Conservation (phyloP, 30 jellyfish, hydroid and myxozoan genomes). For the Nemopilema nomurai region DNA sequence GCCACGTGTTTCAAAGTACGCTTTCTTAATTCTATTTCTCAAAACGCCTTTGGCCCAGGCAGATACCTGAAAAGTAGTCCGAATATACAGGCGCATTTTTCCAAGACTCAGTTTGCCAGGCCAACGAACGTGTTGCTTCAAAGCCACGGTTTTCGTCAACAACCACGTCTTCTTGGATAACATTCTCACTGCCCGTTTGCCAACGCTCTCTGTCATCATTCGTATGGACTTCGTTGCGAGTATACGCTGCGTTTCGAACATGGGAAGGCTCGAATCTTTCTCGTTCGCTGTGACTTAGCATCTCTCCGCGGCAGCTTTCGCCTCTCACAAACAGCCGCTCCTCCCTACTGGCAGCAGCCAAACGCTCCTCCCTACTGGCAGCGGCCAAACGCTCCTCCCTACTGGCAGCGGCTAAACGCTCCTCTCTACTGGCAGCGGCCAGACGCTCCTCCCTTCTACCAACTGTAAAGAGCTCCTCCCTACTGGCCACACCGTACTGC, state of each 20-base stretch:
- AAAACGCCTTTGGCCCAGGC: not conserved
- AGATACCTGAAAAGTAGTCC: not conserved
- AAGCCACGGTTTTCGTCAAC: not conserved
- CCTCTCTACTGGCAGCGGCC: not conserved
- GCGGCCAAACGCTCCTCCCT: too few relatives aligned
- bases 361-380: not conserved
- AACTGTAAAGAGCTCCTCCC: not conserved
- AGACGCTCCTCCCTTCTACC: too few relatives aligned
- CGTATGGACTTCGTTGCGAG: not conserved
- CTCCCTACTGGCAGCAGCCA: not conserved
- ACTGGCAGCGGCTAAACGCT: not conserved
- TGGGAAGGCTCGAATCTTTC: not conserved
- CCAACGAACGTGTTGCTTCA: not conserved
- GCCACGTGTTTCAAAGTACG: too few relatives aligned
- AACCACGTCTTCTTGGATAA: not conserved
- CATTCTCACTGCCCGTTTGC: not conserved
- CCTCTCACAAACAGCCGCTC: not conserved
- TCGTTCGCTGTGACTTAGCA: not conserved
- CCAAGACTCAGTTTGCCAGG: not conserved
- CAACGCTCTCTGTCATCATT: not conserved
- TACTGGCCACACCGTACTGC: not conserved
- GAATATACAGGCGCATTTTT: not conserved
- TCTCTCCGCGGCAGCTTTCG: not conserved
- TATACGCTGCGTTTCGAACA: not conserved
- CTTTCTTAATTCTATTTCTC: too few relatives aligned